Percentiles rank a stretch among this genome's conserved stretches.
phyloP scores from a whole-genome alignment of 2,113 vertebrate genomes.

The Seriola aureovittata region DNA sequence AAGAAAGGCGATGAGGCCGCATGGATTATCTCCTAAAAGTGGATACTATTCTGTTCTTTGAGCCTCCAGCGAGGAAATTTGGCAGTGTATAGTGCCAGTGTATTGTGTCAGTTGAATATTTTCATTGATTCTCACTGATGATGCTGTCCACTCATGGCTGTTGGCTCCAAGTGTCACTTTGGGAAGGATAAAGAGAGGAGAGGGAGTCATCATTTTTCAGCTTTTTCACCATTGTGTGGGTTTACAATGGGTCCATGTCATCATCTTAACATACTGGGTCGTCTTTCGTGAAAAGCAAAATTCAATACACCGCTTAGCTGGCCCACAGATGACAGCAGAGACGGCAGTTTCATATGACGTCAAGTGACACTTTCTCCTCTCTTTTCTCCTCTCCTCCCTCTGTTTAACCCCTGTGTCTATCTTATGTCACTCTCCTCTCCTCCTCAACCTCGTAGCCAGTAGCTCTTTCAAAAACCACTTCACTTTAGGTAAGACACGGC shows the following conservation, averaged over 20 bases:
- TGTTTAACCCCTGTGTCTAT: conserved; percentile 36
- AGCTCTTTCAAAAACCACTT: conserved; percentile 91
- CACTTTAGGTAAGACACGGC: conserved; percentile 86
- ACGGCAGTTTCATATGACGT: neutral
- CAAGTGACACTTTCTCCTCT: conserved; percentile 43
- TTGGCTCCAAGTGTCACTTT: neutral
- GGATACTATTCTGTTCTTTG: neutral
- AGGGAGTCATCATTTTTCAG: neutral
- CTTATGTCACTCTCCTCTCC: conserved; percentile 17
- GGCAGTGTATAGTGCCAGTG: neutral
- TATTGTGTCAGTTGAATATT: neutral
- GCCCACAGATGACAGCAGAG: neutral
- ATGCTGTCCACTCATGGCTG: neutral
- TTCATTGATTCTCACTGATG: neutral
- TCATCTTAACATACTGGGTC: neutral
- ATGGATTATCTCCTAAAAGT: neutral
- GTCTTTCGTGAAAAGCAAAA: neutral
- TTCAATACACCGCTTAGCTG: neutral
- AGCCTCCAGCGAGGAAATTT: neutral
- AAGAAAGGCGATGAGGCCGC: neutral
- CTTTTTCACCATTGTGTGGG: neutral
- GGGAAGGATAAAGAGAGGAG: conserved; percentile 2
- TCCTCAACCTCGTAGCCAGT: conserved; percentile 81
- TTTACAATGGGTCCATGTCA: conserved; percentile 7
- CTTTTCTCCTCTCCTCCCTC: conserved; percentile 30